phyloP scores from a whole-genome alignment of 2,888 invertebrate genomes.

The Leucoptera coffeella region DNA sequence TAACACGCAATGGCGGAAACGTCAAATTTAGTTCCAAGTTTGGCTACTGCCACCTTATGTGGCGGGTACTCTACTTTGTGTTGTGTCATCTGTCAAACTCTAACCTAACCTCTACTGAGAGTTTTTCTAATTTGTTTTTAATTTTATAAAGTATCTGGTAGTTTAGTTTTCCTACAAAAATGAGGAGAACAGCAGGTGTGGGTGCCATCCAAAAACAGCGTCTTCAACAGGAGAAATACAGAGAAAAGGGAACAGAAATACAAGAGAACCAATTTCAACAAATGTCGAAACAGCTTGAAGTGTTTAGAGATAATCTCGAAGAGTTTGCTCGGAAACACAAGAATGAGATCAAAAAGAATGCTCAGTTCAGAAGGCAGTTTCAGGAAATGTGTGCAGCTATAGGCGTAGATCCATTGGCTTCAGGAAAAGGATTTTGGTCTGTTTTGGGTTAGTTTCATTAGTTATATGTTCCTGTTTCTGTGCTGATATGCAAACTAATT shows the following conservation, averaged over 20 bases:
- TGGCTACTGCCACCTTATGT: too few species aligned
- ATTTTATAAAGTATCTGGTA: not conserved
- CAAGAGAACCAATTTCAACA: constrained; percentile 90
- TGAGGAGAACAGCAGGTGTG: constrained; percentile 79
- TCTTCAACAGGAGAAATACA: constrained; percentile 81
- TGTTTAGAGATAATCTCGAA: constrained; percentile 86
- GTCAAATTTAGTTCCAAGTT: too few species aligned
- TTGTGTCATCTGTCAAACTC: not conserved
- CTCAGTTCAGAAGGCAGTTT: constrained; percentile 92
- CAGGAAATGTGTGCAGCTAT: constrained; percentile 99
- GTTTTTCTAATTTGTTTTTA: not conserved
- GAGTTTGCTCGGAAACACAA: constrained; percentile 95
- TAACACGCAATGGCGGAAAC: too few species aligned
- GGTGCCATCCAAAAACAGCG: constrained; percentile 88
- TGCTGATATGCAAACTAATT: too few species aligned
- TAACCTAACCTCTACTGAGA: too few species aligned
- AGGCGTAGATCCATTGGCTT: constrained; percentile 96
- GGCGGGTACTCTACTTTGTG: too few species aligned
- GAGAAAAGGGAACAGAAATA: constrained; percentile 84
- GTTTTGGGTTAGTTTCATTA: constrained; percentile 56
- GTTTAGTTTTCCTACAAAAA: constrained; percentile 19
- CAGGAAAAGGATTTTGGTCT: constrained; percentile 96
- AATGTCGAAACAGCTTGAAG: constrained; percentile 90
- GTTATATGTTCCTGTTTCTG: too few species aligned
- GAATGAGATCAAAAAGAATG: constrained; percentile 89